Conservation (phyloP, 2,797 vertebrate species). For the Nannoperca obscura region DNA sequence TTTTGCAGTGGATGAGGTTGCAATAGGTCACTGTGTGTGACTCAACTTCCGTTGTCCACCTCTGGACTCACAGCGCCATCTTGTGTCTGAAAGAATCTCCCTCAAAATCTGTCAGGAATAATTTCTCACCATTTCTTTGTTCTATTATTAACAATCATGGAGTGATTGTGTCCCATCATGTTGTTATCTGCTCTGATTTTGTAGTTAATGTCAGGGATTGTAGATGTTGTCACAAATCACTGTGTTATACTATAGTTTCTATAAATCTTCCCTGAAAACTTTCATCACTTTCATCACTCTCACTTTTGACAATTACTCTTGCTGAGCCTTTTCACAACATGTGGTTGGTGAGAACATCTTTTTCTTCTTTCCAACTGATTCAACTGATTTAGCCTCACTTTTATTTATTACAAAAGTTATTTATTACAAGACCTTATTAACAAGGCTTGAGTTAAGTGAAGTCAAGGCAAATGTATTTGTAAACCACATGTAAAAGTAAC, state of each 20-base stretch:
- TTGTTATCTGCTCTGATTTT: not conserved
- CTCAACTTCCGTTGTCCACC: not conserved
- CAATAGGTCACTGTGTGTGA: not conserved
- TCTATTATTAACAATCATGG: too few species aligned
- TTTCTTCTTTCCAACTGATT: not conserved
- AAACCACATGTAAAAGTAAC: too few species aligned
- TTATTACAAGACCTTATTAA: not conserved
- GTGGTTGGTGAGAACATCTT: not conserved
- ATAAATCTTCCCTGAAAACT: not conserved
- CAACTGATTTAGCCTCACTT: not conserved
- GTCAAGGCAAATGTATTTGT: too few species aligned
- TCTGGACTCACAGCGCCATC: constrained; percentile 74
- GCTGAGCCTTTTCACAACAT: not conserved
- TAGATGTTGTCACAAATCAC: not conserved
- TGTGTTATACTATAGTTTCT: not conserved
- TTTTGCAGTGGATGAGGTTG: constrained; percentile 1
- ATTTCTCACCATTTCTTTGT: not conserved
- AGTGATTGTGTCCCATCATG: not conserved
- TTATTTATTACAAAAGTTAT: too few species aligned
- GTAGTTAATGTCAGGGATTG: not conserved
- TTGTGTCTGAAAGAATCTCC: constrained; percentile 57
- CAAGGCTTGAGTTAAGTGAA: not conserved
- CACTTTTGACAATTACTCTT: not conserved
- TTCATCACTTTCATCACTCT: not conserved
- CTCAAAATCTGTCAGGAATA: not conserved